A percentile compares a stretch with the other conserved stretches of the same genome.
Evolutionary conservation across 2,113 vertebrate genomes (phyloP).

Genomic region (Amphilophus citrinellus): DNA sequence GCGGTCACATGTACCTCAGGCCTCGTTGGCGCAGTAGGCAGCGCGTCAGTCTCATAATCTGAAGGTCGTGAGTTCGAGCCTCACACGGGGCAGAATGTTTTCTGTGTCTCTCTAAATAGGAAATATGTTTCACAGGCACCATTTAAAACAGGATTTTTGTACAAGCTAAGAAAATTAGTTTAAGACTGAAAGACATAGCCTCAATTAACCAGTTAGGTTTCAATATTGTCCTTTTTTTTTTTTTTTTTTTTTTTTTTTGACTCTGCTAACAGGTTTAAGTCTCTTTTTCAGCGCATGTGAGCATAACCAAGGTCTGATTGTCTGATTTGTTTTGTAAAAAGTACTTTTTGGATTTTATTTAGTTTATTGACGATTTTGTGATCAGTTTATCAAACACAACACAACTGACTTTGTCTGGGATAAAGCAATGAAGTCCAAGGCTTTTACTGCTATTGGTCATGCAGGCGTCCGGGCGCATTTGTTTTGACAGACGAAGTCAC

Average conservation of each 20-base stretch:
- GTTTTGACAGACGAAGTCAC: neutral
- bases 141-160: neutral
- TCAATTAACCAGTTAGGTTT: neutral
- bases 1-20: fast-evolving
- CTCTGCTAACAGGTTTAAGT: too few relatives aligned
- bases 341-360: neutral
- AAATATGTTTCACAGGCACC: neutral
- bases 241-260: too few relatives aligned
- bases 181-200: neutral
- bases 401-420: neutral
- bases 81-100: conserved; percentile 70
- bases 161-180: neutral
- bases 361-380: neutral
- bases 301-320: neutral
- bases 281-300: too few relatives aligned
- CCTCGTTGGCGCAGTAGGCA: conserved; percentile 77
- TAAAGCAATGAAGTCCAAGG: neutral
- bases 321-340: neutral
- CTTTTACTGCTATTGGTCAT: neutral
- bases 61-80: conserved; percentile 81
- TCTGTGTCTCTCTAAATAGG: neutral
- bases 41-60: conserved; percentile 81
- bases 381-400: neutral
- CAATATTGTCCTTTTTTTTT: neutral
- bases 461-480: neutral